phyloP scores from a whole-genome alignment of 2,888 invertebrate species.

The Lycocerus yunnanus region DNA sequence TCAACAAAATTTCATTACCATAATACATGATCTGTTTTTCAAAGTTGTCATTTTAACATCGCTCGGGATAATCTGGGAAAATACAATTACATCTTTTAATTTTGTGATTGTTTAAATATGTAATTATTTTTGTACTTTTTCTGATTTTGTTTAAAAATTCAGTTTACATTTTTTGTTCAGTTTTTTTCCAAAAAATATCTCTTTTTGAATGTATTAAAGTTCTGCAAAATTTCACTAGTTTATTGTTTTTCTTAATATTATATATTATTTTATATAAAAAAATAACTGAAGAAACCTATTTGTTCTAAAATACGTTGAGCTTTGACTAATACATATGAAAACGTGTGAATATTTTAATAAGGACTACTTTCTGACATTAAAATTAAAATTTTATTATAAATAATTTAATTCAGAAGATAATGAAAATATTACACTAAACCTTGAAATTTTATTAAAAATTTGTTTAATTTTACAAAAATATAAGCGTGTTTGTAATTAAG shows the following conservation, averaged over 20 bases:
- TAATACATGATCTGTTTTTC: no score
- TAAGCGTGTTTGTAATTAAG: background rate
- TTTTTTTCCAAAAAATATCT: background rate
- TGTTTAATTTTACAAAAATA: background rate
- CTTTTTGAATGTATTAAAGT: background rate
- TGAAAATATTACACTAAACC: background rate
- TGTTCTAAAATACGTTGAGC: background rate
- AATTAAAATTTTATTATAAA: background rate
- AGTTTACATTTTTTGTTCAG: background rate
- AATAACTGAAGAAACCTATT: background rate
- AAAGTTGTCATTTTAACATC: background rate
- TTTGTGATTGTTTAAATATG: background rate
- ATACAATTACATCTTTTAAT: background rate
- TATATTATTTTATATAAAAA: background rate
- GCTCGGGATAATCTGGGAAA: background rate
- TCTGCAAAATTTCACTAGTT: background rate
- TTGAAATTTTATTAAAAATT: background rate
- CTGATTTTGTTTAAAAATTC: background rate
- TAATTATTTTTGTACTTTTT: background rate
- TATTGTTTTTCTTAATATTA: background rate
- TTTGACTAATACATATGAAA: background rate
- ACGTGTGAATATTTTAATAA: background rate
- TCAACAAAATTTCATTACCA: background rate
- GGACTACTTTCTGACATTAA: background rate
- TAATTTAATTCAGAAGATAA: background rate